Conservation (phyloP, 2,113 vertebrate species). For the Sardina pilchardus region DNA sequence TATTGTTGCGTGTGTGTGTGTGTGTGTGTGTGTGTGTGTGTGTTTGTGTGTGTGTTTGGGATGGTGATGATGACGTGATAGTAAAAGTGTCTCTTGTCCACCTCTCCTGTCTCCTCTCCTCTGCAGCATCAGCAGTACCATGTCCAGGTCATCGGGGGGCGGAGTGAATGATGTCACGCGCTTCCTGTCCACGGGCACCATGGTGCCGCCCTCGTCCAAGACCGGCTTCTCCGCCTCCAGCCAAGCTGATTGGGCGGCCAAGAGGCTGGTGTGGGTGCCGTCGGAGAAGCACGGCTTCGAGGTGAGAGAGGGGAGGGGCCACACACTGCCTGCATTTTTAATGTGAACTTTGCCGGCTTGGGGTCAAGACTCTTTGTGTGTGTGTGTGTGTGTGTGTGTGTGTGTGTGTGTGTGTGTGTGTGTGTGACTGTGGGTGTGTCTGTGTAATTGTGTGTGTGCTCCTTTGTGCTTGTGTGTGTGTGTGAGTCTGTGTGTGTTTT, state of each 20-base stretch:
- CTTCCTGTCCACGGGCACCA: conserved; percentile 67
- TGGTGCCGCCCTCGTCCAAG: conserved; percentile 60
- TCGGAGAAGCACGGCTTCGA: conserved; percentile 80
- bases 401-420: not conserved
- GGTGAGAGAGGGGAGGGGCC: conserved; percentile 56
- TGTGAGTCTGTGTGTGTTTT: not conserved
- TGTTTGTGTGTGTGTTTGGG: no score
- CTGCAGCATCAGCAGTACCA: conserved; percentile 67
- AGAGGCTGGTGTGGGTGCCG: conserved; percentile 79
- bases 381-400: not conserved
- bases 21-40: no score
- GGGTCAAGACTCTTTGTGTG: not conserved
- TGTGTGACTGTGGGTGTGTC: no score
- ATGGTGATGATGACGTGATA: no score
- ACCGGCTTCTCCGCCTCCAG: conserved; percentile 69
- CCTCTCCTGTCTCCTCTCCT: not conserved
- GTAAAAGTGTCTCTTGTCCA: not conserved
- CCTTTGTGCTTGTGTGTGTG: not conserved
- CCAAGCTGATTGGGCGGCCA: conserved; percentile 80
- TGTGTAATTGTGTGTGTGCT: not conserved
- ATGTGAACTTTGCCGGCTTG: conserved; percentile 1
- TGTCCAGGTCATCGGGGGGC: conserved; percentile 69
- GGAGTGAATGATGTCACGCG: conserved; percentile 72
- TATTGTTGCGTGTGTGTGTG: no score
- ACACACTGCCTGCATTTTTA: not conserved